Evolutionary conservation across 2,797 vertebrate species (phyloP), one percentile per base, ranked within the genome.

Genomic region (Epinephelus malabaricus): DNA sequence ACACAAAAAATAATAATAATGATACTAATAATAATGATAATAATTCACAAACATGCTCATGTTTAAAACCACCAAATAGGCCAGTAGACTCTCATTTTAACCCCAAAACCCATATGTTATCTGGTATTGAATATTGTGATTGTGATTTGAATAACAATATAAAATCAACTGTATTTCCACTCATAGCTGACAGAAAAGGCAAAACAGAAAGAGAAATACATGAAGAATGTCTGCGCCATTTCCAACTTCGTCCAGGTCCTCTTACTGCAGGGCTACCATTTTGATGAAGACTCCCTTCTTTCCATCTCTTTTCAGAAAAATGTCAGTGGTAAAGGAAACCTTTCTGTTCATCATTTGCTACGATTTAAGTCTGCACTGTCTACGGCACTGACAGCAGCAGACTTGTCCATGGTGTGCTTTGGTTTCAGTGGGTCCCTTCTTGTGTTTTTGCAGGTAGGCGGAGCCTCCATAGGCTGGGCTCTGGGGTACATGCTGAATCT

Each of bases 401-500:
- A 17, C 8, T 15, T 38, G 45, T 12, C 8, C 2, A 6, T 25
- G 23, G 6, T 65, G 10, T 21, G 6, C 1, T 50, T 13, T 63
- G 18, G 6, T 66, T 53, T 65, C 34, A 70, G 1, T 47, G 12
- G 5, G 4, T 38, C 40, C 38, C 3, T 6, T 30, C 5, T 63
- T 82, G 50, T 85, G 34, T 82, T 34, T 72, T 66, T 80, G 27
- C 81, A 98, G 97, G 97, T 94, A 0, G 96, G 92, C 47, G 97
- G 95, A 56, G 93, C 96, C 0, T 93, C 96, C 5, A 94, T 98
- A 0, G 97, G 97, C 86, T 98, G 97, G 97, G 95, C 97, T 1
- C 84, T 98, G 21, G 97, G 97, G 12, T 98, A 96, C 84, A 97
- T 98, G 97, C 93, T 98, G 51, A 96, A 84, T 83, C 88, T 96